These are phyloP conservation scores for Andrena bucephala DNA, from an alignment of 2,888 invertebrate species.

Conservation along the genomic window DNA sequence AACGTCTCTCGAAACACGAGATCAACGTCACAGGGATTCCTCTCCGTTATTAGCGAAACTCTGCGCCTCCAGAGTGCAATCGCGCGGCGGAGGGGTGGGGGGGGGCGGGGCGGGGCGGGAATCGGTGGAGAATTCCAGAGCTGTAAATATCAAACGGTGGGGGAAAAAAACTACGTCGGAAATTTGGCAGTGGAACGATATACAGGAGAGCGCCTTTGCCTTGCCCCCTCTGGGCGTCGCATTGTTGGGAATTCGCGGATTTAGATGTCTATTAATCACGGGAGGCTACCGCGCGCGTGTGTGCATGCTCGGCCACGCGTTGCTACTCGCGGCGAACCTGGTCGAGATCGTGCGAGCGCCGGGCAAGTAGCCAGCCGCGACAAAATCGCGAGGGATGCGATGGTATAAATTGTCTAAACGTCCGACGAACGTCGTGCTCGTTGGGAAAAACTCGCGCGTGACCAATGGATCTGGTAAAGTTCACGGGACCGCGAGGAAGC, in stretches of 20 bases:
- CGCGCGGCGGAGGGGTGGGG: not conserved
- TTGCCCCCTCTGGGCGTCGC: conserved; percentile 20
- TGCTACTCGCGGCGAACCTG: conserved; percentile 23
- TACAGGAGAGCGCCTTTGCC: conserved; percentile 35
- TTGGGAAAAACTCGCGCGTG: conserved; percentile 28
- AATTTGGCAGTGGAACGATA: conserved; percentile 64
- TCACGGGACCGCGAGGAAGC: conserved; percentile 19
- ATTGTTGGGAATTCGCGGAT: conserved; percentile 54
- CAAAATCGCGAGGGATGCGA: conserved; percentile 63
- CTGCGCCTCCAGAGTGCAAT: not conserved
- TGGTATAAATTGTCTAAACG: conserved; percentile 74
- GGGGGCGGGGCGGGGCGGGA: not conserved
- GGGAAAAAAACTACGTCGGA: conserved; percentile 47
- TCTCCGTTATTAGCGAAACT: not conserved
- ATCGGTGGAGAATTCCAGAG: conserved; percentile 22
- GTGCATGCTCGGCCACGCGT: conserved; percentile 35
- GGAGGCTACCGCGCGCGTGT: not conserved
- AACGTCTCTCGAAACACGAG: not conserved
- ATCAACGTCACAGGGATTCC: not conserved
- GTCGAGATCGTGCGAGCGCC: conserved; percentile 41
- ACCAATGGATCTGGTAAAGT: conserved; percentile 14
- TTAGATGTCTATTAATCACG: conserved; percentile 63
- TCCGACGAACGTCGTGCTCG: conserved; percentile 25
- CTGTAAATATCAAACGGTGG: conserved; percentile 44
- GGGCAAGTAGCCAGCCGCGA: conserved; percentile 75